A percentile compares a stretch with the other conserved stretches of the same genome.
These are phyloP conservation scores for Pseudois nayaur DNA, from an alignment of 2,113 vertebrate species.

Conservation along the genomic window DNA sequence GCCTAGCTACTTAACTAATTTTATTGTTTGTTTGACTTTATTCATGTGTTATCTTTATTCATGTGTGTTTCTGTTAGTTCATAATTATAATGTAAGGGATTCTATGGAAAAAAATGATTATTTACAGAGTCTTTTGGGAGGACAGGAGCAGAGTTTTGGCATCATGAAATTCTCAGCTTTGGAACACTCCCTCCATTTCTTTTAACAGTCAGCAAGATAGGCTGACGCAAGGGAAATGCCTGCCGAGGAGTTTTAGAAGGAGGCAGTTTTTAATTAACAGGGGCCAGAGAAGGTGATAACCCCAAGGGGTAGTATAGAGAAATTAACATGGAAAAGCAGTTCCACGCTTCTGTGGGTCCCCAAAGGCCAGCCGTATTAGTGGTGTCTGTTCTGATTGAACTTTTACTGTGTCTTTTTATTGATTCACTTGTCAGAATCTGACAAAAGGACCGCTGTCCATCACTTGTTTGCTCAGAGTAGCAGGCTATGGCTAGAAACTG, in stretches of 20 bases:
- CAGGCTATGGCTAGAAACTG: conserved; percentile 61
- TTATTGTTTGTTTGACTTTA: background rate
- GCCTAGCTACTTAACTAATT: background rate
- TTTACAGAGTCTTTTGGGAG: background rate
- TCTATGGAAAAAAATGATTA: background rate
- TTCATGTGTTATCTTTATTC: background rate
- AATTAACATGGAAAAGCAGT: conserved; percentile 86
- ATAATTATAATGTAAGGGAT: background rate
- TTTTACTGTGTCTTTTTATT: conserved; percentile 82
- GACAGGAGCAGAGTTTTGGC: conserved; percentile 30
- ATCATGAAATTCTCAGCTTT: background rate
- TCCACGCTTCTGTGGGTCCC: conserved; percentile 74
- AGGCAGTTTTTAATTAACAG: conserved; percentile 87
- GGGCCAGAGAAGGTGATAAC: conserved; percentile 83
- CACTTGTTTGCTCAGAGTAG: conserved; percentile 67
- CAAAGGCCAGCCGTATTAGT: conserved; percentile 79
- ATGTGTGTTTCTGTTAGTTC: background rate
- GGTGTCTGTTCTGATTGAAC: conserved; percentile 84
- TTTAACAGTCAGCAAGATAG: conserved; percentile 71
- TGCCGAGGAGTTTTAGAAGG: conserved; percentile 80
- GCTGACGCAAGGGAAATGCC: conserved; percentile 76
- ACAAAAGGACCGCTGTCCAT: conserved; percentile 77
- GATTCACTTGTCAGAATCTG: conserved; percentile 82
- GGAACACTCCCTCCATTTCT: conserved; percentile 59
- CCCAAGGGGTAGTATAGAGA: conserved; percentile 72